Percentiles rank a stretch among this genome's conserved stretches.
These are phyloP conservation scores for Spilarctia lutea DNA, from an alignment of 2,888 invertebrate genomes.

Conservation along the genomic window DNA sequence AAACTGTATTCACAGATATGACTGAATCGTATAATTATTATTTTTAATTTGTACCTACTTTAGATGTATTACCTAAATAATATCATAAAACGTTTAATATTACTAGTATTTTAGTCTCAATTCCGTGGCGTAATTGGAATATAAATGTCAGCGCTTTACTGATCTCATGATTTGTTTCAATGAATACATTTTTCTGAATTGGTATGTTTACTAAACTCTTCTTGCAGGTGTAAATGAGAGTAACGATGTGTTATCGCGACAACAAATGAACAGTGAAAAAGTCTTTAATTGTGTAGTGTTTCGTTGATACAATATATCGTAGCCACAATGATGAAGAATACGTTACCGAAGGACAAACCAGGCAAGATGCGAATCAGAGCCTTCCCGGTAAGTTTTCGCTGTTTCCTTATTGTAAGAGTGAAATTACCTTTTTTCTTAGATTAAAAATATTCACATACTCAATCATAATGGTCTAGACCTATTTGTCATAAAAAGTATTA, in stretches of 20 bases:
- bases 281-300: slow-evolving; percentile 65
- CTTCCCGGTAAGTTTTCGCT: slow-evolving; percentile 94
- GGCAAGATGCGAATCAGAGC: slow-evolving; percentile 99
- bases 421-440: background rate
- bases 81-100: slow-evolving; percentile 18
- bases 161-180: slow-evolving; percentile 26
- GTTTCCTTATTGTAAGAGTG: background rate
- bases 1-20: slow-evolving; percentile 46
- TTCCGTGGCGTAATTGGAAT: slow-evolving; percentile 3
- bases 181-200: slow-evolving; percentile 28
- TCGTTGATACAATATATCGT: slow-evolving; percentile 67
- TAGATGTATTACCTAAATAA: slow-evolving; percentile 36
- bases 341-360: slow-evolving; percentile 94
- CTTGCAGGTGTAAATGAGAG: slow-evolving; percentile 78
- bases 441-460: background rate
- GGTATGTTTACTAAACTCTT: slow-evolving; percentile 61
- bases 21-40: slow-evolving; percentile 51
- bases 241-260: slow-evolving; percentile 78
- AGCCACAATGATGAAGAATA: slow-evolving; percentile 89
- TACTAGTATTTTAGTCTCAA: slow-evolving; percentile 16
- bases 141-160: slow-evolving; percentile 14
- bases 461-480: background rate
- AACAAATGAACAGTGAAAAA: slow-evolving; percentile 76
- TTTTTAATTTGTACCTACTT: slow-evolving; percentile 47
- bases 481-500: background rate